phyloP scores from a whole-genome alignment of 2,888 invertebrate species.

The Ormyrus pomaceus region DNA sequence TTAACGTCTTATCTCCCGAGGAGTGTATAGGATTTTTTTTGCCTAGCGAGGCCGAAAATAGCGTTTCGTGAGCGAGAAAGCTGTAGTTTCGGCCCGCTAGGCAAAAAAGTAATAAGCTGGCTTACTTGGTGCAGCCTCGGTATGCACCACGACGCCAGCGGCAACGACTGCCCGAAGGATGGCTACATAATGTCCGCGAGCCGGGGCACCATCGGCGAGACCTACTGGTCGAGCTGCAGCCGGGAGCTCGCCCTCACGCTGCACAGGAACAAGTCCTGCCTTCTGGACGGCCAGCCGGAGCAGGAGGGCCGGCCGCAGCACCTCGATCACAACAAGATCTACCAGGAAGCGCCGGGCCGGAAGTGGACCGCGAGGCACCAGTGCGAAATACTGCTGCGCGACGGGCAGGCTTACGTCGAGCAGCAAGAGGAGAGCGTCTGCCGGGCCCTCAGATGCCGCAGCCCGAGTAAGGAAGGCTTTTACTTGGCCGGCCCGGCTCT shows the following conservation, averaged over 20 bases:
- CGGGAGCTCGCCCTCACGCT: conserved; percentile 80
- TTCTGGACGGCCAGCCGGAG: conserved; percentile 79
- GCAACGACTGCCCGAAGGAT: conserved; percentile 85
- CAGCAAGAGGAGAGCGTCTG: conserved; percentile 77
- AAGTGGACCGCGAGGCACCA: conserved; percentile 85
- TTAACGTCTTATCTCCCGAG: not conserved
- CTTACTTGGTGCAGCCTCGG: conserved; percentile 79
- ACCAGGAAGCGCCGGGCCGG: conserved; percentile 78
- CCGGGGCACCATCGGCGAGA: conserved; percentile 85
- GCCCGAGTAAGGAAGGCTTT: conserved; percentile 84
- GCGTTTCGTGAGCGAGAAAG: no score
- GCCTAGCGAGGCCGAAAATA: no score
- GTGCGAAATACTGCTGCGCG: conserved; percentile 84
- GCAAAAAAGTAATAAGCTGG: no score
- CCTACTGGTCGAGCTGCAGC: conserved; percentile 87
- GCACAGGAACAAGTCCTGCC: conserved; percentile 74
- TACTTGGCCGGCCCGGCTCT: conserved; percentile 90
- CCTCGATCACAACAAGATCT: conserved; percentile 78
- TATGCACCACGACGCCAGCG: conserved; percentile 87
- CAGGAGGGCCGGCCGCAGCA: conserved; percentile 75
- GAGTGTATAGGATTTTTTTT: not conserved
- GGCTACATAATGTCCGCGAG: conserved; percentile 91
- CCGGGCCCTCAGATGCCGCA: conserved; percentile 83
- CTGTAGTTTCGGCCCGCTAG: no score
- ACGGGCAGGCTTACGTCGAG: conserved; percentile 80